A percentile compares a stretch with the other conserved stretches of the same genome.
phyloP scores from a whole-genome alignment of 2,113 vertebrate species.

The Phoxinus phoxinus region DNA sequence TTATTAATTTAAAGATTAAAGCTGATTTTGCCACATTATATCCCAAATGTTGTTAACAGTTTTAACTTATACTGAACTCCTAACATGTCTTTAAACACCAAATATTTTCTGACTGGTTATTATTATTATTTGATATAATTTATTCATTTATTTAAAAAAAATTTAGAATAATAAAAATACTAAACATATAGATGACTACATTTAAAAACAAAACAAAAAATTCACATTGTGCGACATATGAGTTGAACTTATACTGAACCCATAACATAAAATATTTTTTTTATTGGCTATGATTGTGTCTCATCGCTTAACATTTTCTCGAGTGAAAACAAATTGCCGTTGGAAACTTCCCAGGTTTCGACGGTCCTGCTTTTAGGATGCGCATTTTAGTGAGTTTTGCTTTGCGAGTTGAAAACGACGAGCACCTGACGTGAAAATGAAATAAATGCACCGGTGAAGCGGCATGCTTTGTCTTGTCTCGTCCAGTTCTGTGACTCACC shows the following conservation, averaged over 20 bases:
- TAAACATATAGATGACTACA: not conserved
- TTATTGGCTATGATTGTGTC: no score
- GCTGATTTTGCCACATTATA: not conserved
- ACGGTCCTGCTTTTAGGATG: not conserved
- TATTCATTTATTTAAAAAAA: not conserved
- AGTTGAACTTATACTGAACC: not conserved
- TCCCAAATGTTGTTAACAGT: not conserved
- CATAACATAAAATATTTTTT: not conserved
- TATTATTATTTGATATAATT: not conserved
- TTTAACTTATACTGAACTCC: not conserved
- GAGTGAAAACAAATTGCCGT: no score
- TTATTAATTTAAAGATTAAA: not conserved
- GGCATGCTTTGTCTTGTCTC: constrained; percentile 36
- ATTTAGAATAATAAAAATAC: not conserved
- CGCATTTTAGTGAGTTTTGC: not conserved
- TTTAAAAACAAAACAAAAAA: not conserved
- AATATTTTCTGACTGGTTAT: not conserved
- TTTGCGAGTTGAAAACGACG: not conserved
- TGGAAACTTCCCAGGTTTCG: not conserved
- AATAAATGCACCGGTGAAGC: constrained; percentile 43
- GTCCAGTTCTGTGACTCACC: constrained; percentile 39
- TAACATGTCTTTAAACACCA: not conserved
- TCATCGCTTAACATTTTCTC: no score
- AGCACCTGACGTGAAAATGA: not conserved
- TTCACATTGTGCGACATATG: not conserved